Conservation (phyloP, 2,113 vertebrate genomes). For the Piaya cayana region DNA sequence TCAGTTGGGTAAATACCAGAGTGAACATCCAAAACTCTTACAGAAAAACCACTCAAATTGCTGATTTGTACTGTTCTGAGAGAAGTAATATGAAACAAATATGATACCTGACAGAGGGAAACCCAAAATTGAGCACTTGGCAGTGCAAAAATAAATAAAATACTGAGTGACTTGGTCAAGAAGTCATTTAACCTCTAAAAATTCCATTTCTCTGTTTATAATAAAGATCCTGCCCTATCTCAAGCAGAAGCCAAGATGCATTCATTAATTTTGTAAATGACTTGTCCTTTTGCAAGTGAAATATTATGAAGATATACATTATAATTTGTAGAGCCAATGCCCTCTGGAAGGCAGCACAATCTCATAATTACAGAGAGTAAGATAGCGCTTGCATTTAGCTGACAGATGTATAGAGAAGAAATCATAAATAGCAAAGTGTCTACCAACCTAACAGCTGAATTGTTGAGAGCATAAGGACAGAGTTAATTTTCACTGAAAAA, state of each 20-base stretch:
- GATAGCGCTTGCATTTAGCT: neutral
- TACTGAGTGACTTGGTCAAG: neutral
- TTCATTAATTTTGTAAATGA: constrained; percentile 9
- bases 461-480: neutral
- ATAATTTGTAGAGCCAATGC: neutral
- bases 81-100: neutral
- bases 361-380: neutral
- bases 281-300: neutral
- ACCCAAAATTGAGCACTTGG: neutral
- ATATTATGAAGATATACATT: neutral
- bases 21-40: neutral
- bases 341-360: neutral
- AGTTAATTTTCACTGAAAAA: constrained; percentile 14
- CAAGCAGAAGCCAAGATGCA: neutral
- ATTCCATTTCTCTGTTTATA: neutral
- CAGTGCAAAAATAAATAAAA: neutral
- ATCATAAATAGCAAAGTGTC: neutral
- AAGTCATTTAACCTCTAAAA: neutral
- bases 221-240: neutral
- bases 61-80: neutral
- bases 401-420: neutral
- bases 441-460: neutral
- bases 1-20: neutral
- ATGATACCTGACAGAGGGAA: neutral
- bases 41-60: neutral